These are phyloP conservation scores for Thunnus maccoyii DNA, from an alignment of 2,113 vertebrate genomes.

Conservation along the genomic window DNA sequence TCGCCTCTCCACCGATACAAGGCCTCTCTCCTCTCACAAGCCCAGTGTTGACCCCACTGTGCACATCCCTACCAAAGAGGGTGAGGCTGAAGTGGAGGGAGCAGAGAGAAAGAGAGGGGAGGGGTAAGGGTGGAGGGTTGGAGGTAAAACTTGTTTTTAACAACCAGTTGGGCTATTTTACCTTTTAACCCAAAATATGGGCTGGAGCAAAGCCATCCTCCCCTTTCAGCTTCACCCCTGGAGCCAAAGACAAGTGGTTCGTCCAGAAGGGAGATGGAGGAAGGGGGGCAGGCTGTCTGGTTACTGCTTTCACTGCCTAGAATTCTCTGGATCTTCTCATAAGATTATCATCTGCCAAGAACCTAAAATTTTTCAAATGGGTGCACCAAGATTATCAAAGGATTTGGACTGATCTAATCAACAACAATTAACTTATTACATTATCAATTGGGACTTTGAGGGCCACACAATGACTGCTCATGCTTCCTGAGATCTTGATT, in stretches of 20 bases:
- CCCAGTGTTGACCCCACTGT: slow-evolving; percentile 69
- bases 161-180: slow-evolving; percentile 71
- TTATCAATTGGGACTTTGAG: slow-evolving; percentile 70
- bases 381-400: slow-evolving; percentile 69
- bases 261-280: slow-evolving; percentile 51
- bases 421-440: slow-evolving; percentile 81
- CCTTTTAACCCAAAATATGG: slow-evolving; percentile 74
- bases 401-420: slow-evolving; percentile 68
- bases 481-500: slow-evolving; percentile 22
- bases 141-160: slow-evolving; percentile 73
- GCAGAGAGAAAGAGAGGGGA: slow-evolving; percentile 30
- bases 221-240: slow-evolving; percentile 61
- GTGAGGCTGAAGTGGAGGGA: slow-evolving; percentile 52
- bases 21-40: slow-evolving; percentile 78
- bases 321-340: slow-evolving; percentile 58
- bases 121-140: slow-evolving; percentile 24
- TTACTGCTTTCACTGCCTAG: slow-evolving; percentile 34
- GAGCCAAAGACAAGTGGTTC: slow-evolving; percentile 59
- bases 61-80: slow-evolving; percentile 68
- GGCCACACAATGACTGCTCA: slow-evolving; percentile 51
- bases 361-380: slow-evolving; percentile 51
- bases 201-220: slow-evolving; percentile 64
- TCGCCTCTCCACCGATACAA: slow-evolving; percentile 89
- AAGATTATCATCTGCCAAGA: slow-evolving; percentile 78
- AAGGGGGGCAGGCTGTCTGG: slow-evolving; percentile 29